Evolutionary conservation across 2,888 invertebrate genomes (phyloP).

Genomic region (Julus scandinavius): DNA sequence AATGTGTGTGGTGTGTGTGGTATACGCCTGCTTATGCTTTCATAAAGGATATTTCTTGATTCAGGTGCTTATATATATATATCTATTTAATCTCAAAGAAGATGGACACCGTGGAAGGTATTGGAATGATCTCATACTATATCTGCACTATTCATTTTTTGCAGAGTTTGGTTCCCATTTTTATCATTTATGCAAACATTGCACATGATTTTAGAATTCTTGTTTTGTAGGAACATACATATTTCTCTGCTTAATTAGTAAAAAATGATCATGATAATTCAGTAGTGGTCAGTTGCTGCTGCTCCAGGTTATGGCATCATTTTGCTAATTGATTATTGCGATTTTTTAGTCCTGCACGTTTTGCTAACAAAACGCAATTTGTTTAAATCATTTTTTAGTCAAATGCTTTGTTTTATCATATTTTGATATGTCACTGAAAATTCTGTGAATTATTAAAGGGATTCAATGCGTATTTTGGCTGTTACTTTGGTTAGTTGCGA

Average conservation of each 20-base stretch:
- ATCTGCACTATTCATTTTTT: background rate
- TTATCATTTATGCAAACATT: background rate
- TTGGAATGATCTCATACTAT: background rate
- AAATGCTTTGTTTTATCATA: too few species aligned
- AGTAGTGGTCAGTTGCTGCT: too few species aligned
- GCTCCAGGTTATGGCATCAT: background rate
- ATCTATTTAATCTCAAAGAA: background rate
- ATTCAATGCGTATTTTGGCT: too few species aligned
- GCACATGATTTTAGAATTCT: background rate
- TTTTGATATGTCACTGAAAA: too few species aligned
- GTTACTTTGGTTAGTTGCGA: too few species aligned
- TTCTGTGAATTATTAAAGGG: too few species aligned
- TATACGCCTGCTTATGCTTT: background rate
- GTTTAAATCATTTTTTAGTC: too few species aligned
- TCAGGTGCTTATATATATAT: background rate
- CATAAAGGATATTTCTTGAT: conserved; percentile 14
- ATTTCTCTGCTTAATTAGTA: background rate
- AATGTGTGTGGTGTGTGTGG: background rate
- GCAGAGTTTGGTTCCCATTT: background rate
- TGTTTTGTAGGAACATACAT: background rate
- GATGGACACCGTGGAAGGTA: background rate
- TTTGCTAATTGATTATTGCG: background rate
- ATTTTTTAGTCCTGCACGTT: too few species aligned
- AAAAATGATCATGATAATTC: too few species aligned
- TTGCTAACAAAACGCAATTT: too few species aligned